phyloP scores from a whole-genome alignment of 2,888 invertebrate genomes.

The Pandemis cinnamomeana region DNA sequence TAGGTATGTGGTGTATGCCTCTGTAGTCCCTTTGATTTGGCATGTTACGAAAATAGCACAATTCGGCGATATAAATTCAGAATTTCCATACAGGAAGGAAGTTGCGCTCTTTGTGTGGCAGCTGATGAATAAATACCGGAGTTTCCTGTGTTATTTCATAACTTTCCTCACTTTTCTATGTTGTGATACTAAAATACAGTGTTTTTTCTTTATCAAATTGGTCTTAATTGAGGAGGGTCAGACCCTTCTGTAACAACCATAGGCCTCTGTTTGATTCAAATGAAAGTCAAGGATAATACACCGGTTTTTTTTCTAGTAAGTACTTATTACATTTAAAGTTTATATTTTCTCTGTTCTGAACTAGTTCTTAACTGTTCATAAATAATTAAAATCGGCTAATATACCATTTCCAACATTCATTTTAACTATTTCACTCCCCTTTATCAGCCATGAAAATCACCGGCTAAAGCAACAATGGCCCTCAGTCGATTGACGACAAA shows the following conservation, averaged over 20 bases:
- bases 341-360: too few species aligned
- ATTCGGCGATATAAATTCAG: not conserved
- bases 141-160: slow-evolving; percentile 4
- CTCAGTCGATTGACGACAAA: slow-evolving; percentile 44
- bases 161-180: not conserved
- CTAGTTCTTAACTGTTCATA: too few species aligned
- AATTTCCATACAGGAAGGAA: slow-evolving; percentile 8
- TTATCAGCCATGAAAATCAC: too few species aligned
- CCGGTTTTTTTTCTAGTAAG: too few species aligned
- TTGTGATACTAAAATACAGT: not conserved
- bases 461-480: slow-evolving; percentile 44
- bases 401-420: too few species aligned
- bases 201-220: not conserved
- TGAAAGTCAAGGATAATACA: too few species aligned
- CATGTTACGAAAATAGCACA: not conserved
- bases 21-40: not conserved
- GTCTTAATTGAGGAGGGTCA: not conserved
- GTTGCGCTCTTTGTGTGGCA: not conserved
- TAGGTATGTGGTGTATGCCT: slow-evolving; percentile 1
- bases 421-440: too few species aligned
- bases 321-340: too few species aligned
- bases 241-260: not conserved
- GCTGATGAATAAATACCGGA: slow-evolving; percentile 3
- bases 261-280: too few species aligned
- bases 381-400: too few species aligned